phyloP scores from a whole-genome alignment of 2,113 vertebrate genomes.

The Herpailurus yagouaroundi region DNA sequence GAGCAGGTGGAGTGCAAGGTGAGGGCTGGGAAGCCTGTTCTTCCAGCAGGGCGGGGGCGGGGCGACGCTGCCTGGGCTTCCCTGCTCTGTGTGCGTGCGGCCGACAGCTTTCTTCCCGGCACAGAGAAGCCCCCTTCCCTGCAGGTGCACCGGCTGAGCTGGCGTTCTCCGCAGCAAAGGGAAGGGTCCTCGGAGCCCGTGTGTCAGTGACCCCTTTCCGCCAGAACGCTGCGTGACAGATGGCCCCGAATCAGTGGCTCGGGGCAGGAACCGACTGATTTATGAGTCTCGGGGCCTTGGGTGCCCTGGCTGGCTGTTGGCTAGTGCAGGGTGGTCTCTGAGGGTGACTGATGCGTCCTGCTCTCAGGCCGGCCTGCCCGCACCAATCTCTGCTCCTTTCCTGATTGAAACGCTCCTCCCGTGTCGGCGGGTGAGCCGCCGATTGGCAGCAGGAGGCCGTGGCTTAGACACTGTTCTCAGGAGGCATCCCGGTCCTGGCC shows the following conservation, averaged over 20 bases:
- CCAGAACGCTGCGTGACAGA: rapidly evolving
- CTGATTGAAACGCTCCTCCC: neutral
- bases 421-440: neutral
- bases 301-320: too few relatives aligned
- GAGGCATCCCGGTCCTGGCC: neutral
- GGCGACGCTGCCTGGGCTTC: rapidly evolving
- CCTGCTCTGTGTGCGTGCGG: rapidly evolving
- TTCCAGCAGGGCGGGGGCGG: neutral
- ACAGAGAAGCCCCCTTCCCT: neutral
- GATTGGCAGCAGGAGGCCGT: neutral
- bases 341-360: too few relatives aligned
- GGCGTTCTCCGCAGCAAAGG: too few relatives aligned
- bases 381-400: too few relatives aligned
- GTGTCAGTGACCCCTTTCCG: rapidly evolving
- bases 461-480: neutral
- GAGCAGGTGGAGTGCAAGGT: too few relatives aligned
- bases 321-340: neutral
- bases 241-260: rapidly evolving
- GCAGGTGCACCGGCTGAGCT: neutral
- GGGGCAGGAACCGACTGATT: rapidly evolving
- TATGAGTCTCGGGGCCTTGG: neutral
- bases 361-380: neutral
- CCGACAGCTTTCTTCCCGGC: rapidly evolving
- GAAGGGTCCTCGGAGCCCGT: neutral
- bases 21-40: rapidly evolving